Base-by-base conservation (phyloP, 1,140 invertebrate species). In the Chionoecetes opilio region DNA sequence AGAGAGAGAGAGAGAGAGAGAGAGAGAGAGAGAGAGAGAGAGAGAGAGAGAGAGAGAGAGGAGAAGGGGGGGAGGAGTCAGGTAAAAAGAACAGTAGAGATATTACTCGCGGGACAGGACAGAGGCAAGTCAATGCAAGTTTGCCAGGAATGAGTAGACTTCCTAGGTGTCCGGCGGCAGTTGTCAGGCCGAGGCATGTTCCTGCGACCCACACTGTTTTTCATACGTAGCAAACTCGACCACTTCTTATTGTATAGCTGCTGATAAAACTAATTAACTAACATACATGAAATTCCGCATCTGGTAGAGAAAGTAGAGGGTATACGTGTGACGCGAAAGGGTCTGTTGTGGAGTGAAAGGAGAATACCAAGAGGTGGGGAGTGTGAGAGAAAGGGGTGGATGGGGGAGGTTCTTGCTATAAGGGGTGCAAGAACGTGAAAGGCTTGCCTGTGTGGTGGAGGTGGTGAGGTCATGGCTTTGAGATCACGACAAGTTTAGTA, bases 1-100 rank as follows among this genome's bases (percentile, higher is more conserved):
- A 41, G 87, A 89, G 87, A 37, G 87, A 41, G 35, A 37, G 87
- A 41, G 35, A 41, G 87, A 29, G n/a, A n/a, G n/a, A n/a, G n/a
- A n/a, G n/a, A n/a, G n/a, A n/a, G n/a, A n/a, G n/a, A n/a, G n/a
- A 0, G 87, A 29, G 2, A 3, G 87, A 34, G 87, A 35, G 14
- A 3, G 34, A 35, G 37, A 89, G 14, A 17, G 37, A 89, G 3
- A 35, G 82, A 84, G 82, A 84, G 5, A 84, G 5, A 8, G 82
- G 31, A 3, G 31, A 29, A 9, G 90, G 46, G 31, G 75, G 31
- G 6, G 26, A 82, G 37, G 31, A n/a, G 5, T 34, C 14, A 35
- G 41, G 63, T n/a, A n/a, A 21, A 38, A 26, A 26, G 34, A 17
- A 8, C 63, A 75, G 53, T 2, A n/a, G 41, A 37, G 63, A 75